phyloP scores from a whole-genome alignment of 2,797 vertebrate genomes.

The Sebastes iracundus region DNA sequence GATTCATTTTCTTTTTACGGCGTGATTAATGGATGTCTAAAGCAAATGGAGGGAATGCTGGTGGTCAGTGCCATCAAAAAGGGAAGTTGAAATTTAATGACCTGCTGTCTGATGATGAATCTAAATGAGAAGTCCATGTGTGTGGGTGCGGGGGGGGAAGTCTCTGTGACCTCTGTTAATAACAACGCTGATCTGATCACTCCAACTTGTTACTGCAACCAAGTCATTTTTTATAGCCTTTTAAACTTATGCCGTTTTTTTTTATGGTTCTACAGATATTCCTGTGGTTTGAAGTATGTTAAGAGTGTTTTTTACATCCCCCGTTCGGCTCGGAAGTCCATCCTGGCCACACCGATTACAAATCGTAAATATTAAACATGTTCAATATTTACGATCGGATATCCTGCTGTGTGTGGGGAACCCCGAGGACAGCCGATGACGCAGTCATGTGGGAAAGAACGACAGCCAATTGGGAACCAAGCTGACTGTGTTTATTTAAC shows the following conservation, averaged over 20 bases:
- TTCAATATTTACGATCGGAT: too few relatives aligned
- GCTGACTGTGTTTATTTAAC: too few relatives aligned
- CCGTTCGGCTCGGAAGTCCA: too few relatives aligned
- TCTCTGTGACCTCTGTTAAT: conserved; percentile 42
- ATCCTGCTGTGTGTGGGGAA: too few relatives aligned
- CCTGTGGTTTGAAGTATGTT: too few relatives aligned
- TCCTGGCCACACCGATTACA: too few relatives aligned
- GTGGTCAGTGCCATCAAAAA: conserved; percentile 72
- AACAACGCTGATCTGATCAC: conserved; percentile 36
- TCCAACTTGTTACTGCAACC: conserved; percentile 38
- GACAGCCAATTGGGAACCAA: too few relatives aligned
- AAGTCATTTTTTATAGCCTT: conserved; percentile 36
- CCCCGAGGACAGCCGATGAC: too few relatives aligned
- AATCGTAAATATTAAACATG: too few relatives aligned
- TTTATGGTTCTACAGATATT: too few relatives aligned
- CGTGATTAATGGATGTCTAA: conserved; percentile 74
- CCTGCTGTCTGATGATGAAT: conserved; percentile 67
- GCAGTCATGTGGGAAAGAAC: too few relatives aligned
- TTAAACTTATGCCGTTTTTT: conserved; percentile 7
- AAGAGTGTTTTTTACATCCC: too few relatives aligned
- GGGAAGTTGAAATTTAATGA: conserved; percentile 62
- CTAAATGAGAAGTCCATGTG: conserved; percentile 45
- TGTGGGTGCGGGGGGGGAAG: neutral
- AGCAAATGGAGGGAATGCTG: conserved; percentile 58
- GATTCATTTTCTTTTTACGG: conserved; percentile 69